Evolutionary conservation across 2,888 invertebrate species (phyloP), one percentile per base, ranked within the genome.

Genomic region (Willowsia nigromaculata): DNA sequence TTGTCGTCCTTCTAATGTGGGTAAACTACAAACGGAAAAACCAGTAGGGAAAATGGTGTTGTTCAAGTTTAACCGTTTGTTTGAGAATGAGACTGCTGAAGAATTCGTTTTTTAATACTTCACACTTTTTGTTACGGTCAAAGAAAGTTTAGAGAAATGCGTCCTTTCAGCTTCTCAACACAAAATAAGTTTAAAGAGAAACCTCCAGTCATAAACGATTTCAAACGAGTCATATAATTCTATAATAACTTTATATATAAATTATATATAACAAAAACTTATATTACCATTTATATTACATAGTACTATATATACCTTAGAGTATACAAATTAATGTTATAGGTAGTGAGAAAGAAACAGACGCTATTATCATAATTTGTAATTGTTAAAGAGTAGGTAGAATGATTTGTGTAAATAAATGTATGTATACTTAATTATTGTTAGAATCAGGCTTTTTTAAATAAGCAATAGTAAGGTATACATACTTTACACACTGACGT

Each of bases 171-270:
- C 15, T 62, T 37, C 33, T 37, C 68, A 4, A 30, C 71, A 30
- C 30, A 62, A 15, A 62, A 62, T 27, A 30, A 53, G 37, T 65
- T 37, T 80, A 30, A 80, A 37, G 1, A 68, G 11, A 68, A 68
- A 81, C 59, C 71, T 85, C 40, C 76, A 85, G 85, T 85, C 85
- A 76, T 25, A 85, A 85, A 85, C 56, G 40, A 74, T 47, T 85
- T 74, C 74, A 85, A 25, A 74, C 59, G 76, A 85, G 85, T 85
- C 85, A 85, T 25, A 40, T 47, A 47, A 50, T n/a, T 7, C 7
- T 74, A 74, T 47, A 47, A 50, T 71, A 37, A 59, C 0, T 22
- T 82, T 65, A 25, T 33, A 30, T n/a, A 82, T 37, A 80, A 40
- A 22, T 47, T 82, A 65, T 9, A 62, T 18, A 25, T 15, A 43